Percentiles rank a stretch among this genome's conserved stretches.
phyloP scores from a whole-genome alignment of 1,140 invertebrate species.

The Drosophila sucinea region DNA sequence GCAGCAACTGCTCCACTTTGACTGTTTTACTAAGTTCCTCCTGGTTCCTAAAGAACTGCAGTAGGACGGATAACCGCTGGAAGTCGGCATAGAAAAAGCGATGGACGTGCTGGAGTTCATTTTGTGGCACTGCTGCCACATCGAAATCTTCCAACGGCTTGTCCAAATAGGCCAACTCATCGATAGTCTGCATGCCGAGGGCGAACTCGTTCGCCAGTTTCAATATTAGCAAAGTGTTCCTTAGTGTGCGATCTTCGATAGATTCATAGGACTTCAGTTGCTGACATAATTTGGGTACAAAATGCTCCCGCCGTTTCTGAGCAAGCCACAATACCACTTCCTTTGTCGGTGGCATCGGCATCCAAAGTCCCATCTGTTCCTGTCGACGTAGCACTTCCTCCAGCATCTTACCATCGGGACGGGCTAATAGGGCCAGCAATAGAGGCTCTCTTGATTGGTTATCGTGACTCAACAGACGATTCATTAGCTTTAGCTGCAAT shows the following conservation, averaged over 20 bases:
- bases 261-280: constrained; percentile 54
- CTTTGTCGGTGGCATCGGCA: constrained; percentile 25
- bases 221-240: constrained; percentile 68
- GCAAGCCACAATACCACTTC: constrained; percentile 60
- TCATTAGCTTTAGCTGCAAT: constrained; percentile 41
- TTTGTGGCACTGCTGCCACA: constrained; percentile 20
- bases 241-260: constrained; percentile 50
- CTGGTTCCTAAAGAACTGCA: constrained; percentile 59
- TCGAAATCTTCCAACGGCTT: constrained; percentile 48
- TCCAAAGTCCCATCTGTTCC: constrained; percentile 9
- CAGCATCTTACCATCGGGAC: constrained; percentile 41
- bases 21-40: constrained; percentile 44
- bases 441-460: constrained; percentile 33
- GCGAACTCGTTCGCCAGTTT: constrained; percentile 71
- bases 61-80: constrained; percentile 57
- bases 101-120: constrained; percentile 59
- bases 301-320: constrained; percentile 46
- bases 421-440: constrained; percentile 53
- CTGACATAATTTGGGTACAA: constrained; percentile 59
- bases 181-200: constrained; percentile 49
- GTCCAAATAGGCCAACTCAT: constrained; percentile 58
- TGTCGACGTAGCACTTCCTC: constrained; percentile 30
- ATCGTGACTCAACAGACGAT: constrained; percentile 26
- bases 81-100: constrained; percentile 74
- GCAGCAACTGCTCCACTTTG: constrained; percentile 60